phyloP scores from a whole-genome alignment of 2,113 vertebrate genomes.

The Axis porcinus region DNA sequence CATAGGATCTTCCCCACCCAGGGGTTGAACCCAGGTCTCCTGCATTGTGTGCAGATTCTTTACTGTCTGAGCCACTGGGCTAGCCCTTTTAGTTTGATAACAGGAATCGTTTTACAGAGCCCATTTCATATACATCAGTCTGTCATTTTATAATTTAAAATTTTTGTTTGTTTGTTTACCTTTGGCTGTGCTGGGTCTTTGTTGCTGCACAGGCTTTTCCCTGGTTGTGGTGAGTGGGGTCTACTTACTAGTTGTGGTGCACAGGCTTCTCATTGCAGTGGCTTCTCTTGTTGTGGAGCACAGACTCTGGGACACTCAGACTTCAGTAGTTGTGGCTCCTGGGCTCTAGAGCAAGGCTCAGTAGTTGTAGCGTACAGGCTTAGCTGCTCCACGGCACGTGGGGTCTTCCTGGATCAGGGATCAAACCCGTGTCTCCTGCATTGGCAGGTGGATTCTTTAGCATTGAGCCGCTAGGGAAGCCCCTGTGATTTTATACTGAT shows the following conservation, averaged over 20 bases:
- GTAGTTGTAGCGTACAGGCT: not conserved
- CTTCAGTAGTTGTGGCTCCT: not conserved
- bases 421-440: not conserved
- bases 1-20: not conserved
- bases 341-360: not conserved
- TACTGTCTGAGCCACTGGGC: not conserved
- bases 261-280: not conserved
- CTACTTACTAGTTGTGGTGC: not conserved
- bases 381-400: rapidly evolving
- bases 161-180: not conserved
- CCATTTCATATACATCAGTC: not conserved
- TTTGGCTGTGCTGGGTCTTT: not conserved
- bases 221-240: not conserved
- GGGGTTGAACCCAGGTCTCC: not conserved
- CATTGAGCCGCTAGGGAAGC: not conserved
- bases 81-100: not conserved
- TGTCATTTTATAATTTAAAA: not conserved
- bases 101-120: not conserved
- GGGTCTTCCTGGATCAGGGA: not conserved
- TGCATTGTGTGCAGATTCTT: not conserved
- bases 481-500: not conserved
- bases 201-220: not conserved
- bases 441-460: not conserved
- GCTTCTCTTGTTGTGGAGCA: not conserved
- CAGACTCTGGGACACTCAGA: not conserved